These are phyloP conservation scores for Drosophila maculinotata DNA, from an alignment of 2,888 invertebrate species.

Conservation along the genomic window DNA sequence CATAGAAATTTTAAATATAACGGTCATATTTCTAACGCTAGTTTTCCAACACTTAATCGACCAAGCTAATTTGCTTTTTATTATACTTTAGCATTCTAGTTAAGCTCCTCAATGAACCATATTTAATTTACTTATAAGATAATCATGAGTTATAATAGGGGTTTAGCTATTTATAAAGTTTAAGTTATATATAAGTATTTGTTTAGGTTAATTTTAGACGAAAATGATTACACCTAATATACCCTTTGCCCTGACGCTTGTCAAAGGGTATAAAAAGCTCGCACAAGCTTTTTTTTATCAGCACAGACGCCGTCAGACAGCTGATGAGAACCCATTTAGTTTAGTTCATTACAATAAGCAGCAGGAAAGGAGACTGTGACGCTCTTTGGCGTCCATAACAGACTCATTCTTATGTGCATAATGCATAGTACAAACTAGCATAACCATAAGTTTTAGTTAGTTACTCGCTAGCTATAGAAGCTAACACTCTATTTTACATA, in stretches of 20 bases:
- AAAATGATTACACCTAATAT: not conserved
- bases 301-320: slow-evolving; percentile 14
- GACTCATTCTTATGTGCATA: slow-evolving; percentile 16
- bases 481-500: slow-evolving; percentile 4
- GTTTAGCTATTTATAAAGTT: too few species aligned
- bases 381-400: slow-evolving; percentile 17
- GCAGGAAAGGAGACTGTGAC: slow-evolving; percentile 14
- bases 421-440: slow-evolving; percentile 34
- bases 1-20: slow-evolving; percentile 24
- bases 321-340: slow-evolving; percentile 32
- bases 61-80: too few species aligned
- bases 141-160: too few species aligned
- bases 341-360: slow-evolving; percentile 39
- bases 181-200: too few species aligned
- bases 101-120: too few species aligned
- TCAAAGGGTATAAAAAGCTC: slow-evolving; percentile 12
- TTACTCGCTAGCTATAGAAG: too few species aligned
- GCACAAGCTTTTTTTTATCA: slow-evolving; percentile 1
- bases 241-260: not conserved
- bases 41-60: too few species aligned
- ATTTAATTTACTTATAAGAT: too few species aligned
- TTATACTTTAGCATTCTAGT: too few species aligned
- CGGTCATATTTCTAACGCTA: slow-evolving; percentile 3
- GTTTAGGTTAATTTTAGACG: too few species aligned
- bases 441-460: slow-evolving; percentile 34